Base-by-base conservation (phyloP, 2,888 invertebrate genomes). In the Drosophila nr. medialis region DNA sequence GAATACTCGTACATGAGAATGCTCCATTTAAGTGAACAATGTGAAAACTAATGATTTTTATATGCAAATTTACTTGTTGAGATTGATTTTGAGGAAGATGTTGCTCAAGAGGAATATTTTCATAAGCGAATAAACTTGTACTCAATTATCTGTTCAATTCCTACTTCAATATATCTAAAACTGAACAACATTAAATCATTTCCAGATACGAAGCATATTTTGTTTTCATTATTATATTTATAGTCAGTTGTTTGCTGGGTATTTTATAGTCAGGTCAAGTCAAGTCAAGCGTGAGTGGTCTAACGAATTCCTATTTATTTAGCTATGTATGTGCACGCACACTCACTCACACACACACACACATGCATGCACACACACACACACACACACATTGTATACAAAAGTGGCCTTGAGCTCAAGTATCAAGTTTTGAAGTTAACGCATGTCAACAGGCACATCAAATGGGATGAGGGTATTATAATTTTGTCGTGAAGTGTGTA, bases 341-440 rank as follows among this genome's bases (percentile, higher is more conserved):
- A 42, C 45, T 27, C 34, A 36, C 54, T 4, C 34, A n/a, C 24
- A 21, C 29, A 34, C 65, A 34, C 24, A 40, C 48, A 53, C 21
- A 10, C 0, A 58, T 29, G 24, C 24, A 42, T n/a, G n/a, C n/a
- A 24, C 2, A 0, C n/a, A 10, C 38, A 27, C 30, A 13, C 11
- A 42, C 0, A 42, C 1, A 13, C 21, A 45, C 15, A 45, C 45
- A 24, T 45, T 27, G 45, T 42, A 49, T 29, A 48, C 11, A 42
- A 50, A 30, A 40, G 48, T 61, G 81, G 55, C 82, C 81, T 82
- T 81, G 77, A 69, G 69, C 64, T 29, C 48, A 48, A 58, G 59
- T 71, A 80, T 80, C 78, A 75, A 66, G 66, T 78, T 68, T 63
- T 64, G 50, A 73, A 77, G 54, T 58, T 24, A 69, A 69, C 71